Conservation (phyloP, 1,140 invertebrate genomes). For the Globodera rostochiensis region DNA sequence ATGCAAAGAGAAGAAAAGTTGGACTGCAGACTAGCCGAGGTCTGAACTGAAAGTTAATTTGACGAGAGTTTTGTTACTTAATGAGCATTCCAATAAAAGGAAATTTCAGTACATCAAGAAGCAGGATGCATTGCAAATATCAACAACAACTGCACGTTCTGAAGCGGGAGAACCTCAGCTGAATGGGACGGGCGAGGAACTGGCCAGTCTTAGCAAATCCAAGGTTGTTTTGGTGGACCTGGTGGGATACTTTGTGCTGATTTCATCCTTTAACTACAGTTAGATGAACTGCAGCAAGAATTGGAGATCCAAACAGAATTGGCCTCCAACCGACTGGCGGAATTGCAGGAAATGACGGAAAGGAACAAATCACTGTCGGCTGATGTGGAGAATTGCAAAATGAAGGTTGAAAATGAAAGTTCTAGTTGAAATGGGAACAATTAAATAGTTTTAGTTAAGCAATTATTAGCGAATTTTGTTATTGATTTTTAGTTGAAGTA, state of each 20-base stretch:
- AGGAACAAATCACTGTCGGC: slow-evolving; percentile 43
- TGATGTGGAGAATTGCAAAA: slow-evolving; percentile 44
- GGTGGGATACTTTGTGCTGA: background rate
- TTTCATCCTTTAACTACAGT: slow-evolving; percentile 22
- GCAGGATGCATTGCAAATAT: slow-evolving; percentile 31
- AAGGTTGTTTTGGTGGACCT: slow-evolving; percentile 31
- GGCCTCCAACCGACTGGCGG: slow-evolving; percentile 44
- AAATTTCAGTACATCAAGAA: slow-evolving; percentile 35
- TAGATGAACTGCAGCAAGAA: slow-evolving; percentile 49
- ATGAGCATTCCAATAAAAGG: slow-evolving; percentile 1
- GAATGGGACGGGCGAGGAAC: slow-evolving; percentile 32
- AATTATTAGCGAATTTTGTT: background rate
- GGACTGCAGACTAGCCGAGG: slow-evolving; percentile 45
- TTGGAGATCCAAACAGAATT: slow-evolving; percentile 47
- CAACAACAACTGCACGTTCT: background rate
- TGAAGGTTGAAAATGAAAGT: slow-evolving; percentile 30
- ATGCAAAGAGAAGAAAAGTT: slow-evolving; percentile 45
- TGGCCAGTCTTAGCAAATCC: slow-evolving; percentile 43
- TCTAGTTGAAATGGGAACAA: too few species aligned
- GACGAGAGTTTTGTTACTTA: background rate
- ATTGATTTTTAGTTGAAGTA: slow-evolving; percentile 45
- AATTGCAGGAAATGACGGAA: slow-evolving; percentile 48
- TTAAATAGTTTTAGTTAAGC: background rate
- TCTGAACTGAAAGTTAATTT: slow-evolving; percentile 34
- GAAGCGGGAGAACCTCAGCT: slow-evolving; percentile 8